Evolutionary conservation across 2,797 vertebrate species (phyloP).

Genomic region (Anguilla anguilla): DNA sequence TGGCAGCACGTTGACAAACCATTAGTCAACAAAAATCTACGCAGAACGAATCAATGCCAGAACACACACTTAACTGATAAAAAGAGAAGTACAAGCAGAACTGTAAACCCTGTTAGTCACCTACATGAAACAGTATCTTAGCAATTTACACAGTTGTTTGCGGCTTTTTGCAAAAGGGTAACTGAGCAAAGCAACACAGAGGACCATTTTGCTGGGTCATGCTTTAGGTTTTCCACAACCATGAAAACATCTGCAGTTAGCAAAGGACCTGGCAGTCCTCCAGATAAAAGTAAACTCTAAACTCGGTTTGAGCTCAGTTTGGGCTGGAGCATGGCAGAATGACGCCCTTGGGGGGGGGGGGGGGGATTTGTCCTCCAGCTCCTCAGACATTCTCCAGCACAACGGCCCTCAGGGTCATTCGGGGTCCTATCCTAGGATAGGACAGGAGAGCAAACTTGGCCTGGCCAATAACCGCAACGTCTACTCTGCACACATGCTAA

Average conservation of each 20-base stretch:
- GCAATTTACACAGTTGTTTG: not conserved
- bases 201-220: not conserved
- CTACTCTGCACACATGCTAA: not conserved
- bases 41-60: not conserved
- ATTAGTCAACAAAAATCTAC: slow-evolving; percentile 5
- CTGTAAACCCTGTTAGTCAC: not conserved
- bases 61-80: not conserved
- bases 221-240: not conserved
- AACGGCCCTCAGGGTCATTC: not conserved
- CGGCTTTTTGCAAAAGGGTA: not conserved
- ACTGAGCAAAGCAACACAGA: not conserved
- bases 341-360: too few species aligned
- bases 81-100: not conserved
- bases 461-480: not conserved
- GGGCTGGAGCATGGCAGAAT: too few species aligned
- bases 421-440: not conserved
- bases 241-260: not conserved
- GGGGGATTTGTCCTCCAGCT: too few species aligned
- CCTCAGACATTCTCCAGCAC: too few species aligned
- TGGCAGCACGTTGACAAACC: not conserved
- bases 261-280: not conserved
- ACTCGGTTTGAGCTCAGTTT: too few species aligned
- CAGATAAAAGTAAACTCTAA: not conserved
- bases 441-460: not conserved
- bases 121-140: not conserved